phyloP scores from a whole-genome alignment of 2,888 invertebrate species.

The Caenorhabditis sp. region DNA sequence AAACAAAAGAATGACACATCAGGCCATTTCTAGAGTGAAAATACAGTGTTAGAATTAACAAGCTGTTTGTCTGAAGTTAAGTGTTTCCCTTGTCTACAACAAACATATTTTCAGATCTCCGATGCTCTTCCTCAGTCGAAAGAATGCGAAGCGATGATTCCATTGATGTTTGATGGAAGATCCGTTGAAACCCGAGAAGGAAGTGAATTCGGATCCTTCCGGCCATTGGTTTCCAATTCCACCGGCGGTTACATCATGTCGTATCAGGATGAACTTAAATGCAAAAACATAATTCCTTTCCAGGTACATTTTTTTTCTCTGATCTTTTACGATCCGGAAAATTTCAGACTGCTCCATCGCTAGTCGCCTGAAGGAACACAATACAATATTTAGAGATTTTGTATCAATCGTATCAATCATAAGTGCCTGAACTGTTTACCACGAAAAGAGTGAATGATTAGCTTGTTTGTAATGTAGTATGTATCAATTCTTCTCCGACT shows the following conservation, averaged over 20 bases:
- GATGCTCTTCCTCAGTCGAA: slow-evolving; percentile 62
- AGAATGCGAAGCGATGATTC: slow-evolving; percentile 70
- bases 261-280: slow-evolving; percentile 74
- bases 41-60: neutral
- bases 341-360: slow-evolving; percentile 66
- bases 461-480: slow-evolving; percentile 40
- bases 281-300: slow-evolving; percentile 75
- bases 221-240: slow-evolving; percentile 72
- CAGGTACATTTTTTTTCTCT: slow-evolving; percentile 62
- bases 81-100: too few species aligned
- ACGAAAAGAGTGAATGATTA: slow-evolving; percentile 13
- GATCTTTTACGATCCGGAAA: neutral
- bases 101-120: slow-evolving; percentile 49
- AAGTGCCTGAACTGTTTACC: slow-evolving; percentile 37
- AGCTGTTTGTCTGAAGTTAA: too few species aligned
- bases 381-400: neutral
- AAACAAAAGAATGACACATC: slow-evolving; percentile 2
- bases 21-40: neutral
- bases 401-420: neutral
- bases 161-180: slow-evolving; percentile 72
- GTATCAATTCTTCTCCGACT: slow-evolving; percentile 22
- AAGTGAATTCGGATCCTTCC: slow-evolving; percentile 74
- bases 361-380: slow-evolving; percentile 45
- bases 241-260: slow-evolving; percentile 77
- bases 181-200: slow-evolving; percentile 67